A percentile compares a stretch with the other conserved stretches of the same genome.
Evolutionary conservation across 2,113 vertebrate species (phyloP).

Genomic region (Bubalus kerabau): DNA sequence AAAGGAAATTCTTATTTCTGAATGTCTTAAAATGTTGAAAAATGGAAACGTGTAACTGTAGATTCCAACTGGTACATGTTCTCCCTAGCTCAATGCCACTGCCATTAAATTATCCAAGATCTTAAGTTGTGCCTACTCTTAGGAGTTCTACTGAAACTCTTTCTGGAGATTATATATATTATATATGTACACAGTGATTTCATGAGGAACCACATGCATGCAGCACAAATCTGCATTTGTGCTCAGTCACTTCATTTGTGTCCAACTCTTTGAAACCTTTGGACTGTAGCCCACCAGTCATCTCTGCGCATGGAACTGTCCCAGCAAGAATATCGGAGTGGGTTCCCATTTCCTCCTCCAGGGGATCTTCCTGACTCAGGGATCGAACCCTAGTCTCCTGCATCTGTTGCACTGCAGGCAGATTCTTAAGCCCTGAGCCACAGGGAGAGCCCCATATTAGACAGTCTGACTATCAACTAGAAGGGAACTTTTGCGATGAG

Average conservation of each 20-base stretch:
- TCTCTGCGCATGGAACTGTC: neutral
- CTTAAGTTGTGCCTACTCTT: neutral
- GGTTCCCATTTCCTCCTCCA: neutral
- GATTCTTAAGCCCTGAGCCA: neutral
- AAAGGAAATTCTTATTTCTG: neutral
- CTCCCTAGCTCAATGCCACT: neutral
- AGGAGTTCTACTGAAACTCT: neutral
- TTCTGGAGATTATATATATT: neutral
- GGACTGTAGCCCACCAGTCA: neutral
- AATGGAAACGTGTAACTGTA: neutral
- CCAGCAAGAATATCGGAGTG: neutral
- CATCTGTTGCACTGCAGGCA: neutral
- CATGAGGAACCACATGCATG: neutral
- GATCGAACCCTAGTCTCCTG: fast-evolving
- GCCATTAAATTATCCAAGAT: neutral
- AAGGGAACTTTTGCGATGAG: neutral
- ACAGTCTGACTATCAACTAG: neutral
- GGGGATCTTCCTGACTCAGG: neutral
- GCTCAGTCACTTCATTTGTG: neutral
- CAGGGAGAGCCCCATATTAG: neutral
- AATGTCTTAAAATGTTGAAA: neutral
- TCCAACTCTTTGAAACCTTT: neutral
- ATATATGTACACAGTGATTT: neutral
- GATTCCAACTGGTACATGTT: neutral
- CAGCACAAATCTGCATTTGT: neutral